Base-by-base conservation (phyloP, 2,113 vertebrate species). In the Vidua macroura region DNA sequence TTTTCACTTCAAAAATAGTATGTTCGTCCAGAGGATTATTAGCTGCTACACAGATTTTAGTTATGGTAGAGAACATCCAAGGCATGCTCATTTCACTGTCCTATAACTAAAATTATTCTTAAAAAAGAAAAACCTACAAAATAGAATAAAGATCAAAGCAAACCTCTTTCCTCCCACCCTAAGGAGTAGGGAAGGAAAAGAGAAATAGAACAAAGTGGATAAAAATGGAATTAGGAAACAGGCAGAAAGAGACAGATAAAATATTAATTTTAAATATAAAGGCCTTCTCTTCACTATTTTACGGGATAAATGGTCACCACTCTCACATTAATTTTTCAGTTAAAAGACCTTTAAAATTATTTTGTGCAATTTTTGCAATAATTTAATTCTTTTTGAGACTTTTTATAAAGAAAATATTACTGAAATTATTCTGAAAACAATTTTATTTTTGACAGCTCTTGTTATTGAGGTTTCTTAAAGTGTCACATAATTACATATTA, bases 81-180 rank as follows among this genome's bases (percentile, higher is more conserved):
- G 72, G 33, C 37, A 60, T 27, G 46, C 35, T 80, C 12, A 41
- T 83, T 91, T 73, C 30, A 58, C 31, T 74, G 24, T 74, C 56
- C 69, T 78, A n/a, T 52, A 95, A 95, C 11, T 67, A 35, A 88
- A 93, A 81, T 68, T 67, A 52, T 59, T 63, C 46, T 75, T 88
- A 30, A 88, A 92, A 78, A 89, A 56, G 13, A 66, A 82, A 86
- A 87, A 3, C 30, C 12, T 73, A 46, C 13, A 70, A 77, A 92
- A 62, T 63, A 68, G 28, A 88, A 86, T 67, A 72, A 92, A 93
- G 92, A 90, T 92, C 92, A 96, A 96, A 96, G 95, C 44, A 78
- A 49, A 74, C 56, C 6, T 91, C 51, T 86, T 76, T 69, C 51
- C 20, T 92, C 35, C 53, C 28, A 90, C 68, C 56, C 80, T 31